phyloP scores from a whole-genome alignment of 2,113 vertebrate species.

The Pteruthius melanotis region DNA sequence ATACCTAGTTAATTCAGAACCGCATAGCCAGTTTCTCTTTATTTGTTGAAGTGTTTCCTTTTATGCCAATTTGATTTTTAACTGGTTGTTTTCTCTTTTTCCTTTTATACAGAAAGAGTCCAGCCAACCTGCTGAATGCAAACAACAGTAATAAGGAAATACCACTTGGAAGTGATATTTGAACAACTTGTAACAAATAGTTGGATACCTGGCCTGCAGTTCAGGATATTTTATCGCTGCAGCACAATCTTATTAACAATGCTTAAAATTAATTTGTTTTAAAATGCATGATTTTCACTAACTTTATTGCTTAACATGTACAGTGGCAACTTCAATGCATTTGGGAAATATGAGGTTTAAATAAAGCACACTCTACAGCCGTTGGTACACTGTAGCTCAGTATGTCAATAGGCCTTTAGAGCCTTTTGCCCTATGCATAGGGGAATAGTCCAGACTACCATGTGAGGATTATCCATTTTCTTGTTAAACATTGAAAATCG shows the following conservation, averaged over 20 bases:
- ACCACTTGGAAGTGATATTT: constrained; percentile 72
- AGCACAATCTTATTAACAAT: constrained; percentile 70
- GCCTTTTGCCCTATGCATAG: constrained; percentile 47
- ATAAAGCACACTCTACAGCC: constrained; percentile 70
- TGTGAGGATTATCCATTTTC: constrained; percentile 43
- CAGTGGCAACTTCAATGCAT: constrained; percentile 73
- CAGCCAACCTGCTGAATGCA: constrained; percentile 95
- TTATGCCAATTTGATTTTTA: neutral
- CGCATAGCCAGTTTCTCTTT: neutral
- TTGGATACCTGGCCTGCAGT: constrained; percentile 77
- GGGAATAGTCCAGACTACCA: constrained; percentile 51
- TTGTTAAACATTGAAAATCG: constrained; percentile 26
- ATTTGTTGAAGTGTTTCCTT: neutral
- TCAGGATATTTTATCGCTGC: constrained; percentile 70
- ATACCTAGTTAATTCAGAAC: neutral
- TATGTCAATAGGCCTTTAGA: constrained; percentile 53
- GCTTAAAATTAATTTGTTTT: constrained; percentile 75
- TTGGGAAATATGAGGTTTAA: constrained; percentile 68
- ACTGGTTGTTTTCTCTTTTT: neutral
- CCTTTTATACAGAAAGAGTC: constrained; percentile 82
- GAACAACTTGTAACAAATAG: constrained; percentile 70
- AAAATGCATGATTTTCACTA: constrained; percentile 85
- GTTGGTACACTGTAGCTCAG: constrained; percentile 58
- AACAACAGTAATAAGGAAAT: constrained; percentile 89
- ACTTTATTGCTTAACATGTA: constrained; percentile 78